Evolutionary conservation across 2,888 invertebrate genomes (phyloP).

Genomic region (Diadegma fenestrale): DNA sequence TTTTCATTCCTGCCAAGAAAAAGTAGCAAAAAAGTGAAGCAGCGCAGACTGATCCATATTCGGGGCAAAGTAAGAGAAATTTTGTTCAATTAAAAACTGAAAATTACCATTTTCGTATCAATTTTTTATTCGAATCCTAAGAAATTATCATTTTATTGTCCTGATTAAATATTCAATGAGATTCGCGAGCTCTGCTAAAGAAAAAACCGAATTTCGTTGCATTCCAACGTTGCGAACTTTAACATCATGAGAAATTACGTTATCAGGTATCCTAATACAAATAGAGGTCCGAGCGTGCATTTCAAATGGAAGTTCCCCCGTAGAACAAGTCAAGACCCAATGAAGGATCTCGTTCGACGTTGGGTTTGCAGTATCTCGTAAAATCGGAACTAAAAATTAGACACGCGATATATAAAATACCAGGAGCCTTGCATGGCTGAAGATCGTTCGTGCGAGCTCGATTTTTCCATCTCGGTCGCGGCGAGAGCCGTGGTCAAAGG

Average conservation of each 20-base stretch:
- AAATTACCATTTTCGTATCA: too few species aligned
- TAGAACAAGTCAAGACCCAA: too few species aligned
- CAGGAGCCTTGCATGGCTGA: background rate
- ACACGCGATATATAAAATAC: constrained; percentile 19
- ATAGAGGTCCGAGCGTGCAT: background rate
- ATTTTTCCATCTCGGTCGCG: constrained; percentile 77
- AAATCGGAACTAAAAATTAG: background rate
- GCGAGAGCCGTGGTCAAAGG: constrained; percentile 12
- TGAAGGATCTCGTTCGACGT: background rate
- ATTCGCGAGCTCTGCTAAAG: too few species aligned
- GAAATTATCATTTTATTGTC: too few species aligned
- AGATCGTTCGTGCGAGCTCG: constrained; percentile 64
- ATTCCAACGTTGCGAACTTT: too few species aligned
- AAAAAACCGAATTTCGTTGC: too few species aligned
- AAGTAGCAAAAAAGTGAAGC: background rate
- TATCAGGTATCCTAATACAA: background rate
- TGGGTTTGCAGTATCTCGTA: background rate
- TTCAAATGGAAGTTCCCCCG: background rate
- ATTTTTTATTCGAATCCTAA: too few species aligned
- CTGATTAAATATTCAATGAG: too few species aligned
- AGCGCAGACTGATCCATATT: background rate
- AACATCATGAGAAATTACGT: too few species aligned
- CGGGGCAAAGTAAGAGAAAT: background rate
- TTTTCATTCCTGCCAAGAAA: background rate
- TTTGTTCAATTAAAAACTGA: too few species aligned